Evolutionary conservation across 2,888 invertebrate species (phyloP), one percentile per base, ranked within the genome.

Genomic region (Eristalis intricaria): DNA sequence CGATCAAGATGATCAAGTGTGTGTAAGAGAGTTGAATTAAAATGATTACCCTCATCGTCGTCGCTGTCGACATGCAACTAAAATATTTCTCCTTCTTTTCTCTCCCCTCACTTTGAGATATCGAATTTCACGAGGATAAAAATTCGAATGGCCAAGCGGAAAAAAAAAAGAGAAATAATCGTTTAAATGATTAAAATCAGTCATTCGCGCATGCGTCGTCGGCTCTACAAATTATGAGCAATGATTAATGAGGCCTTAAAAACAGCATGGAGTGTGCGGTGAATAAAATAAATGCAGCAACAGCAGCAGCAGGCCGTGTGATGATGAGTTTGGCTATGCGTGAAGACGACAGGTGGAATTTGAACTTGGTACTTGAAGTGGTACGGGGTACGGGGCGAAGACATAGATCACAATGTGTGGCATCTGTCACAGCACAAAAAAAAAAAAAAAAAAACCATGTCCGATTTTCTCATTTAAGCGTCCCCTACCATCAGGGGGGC

Each of bases 121-220:
- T 76, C 73, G 64, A 84, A 87, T 84, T 80, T 80, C 79, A 87
- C 74, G 40, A 32, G 64, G 73, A 76, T 71, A 60, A 80, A 65
- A 26, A 66, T 56, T n/a, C 60, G 22, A n/a, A 60, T 15, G 64
- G 22, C 15, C 4, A 43, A 75, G n/a, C 56, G 1, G 1, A 50
- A 35, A 32, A 60, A 29, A 15, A 7, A 19, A 32, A 63, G 40
- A 50, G 13, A 69, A 50, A 69, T 19, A 60, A 73, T 50, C 71
- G 75, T 66, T 80, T 84, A 84, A 80, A 76, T 80, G 87, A 87
- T 87, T 80, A 87, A 79, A 84, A 87, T 87, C 87, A 80, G 84
- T 87, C 87, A 63, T 84, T 84, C 50, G 76, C 73, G 83, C 79
- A 87, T 87, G 87, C 84, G 84, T 84, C 84, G 87, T 84, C 80